These are phyloP conservation scores for Amorpha juglandis DNA, from an alignment of 2,888 invertebrate genomes.

Conservation along the genomic window DNA sequence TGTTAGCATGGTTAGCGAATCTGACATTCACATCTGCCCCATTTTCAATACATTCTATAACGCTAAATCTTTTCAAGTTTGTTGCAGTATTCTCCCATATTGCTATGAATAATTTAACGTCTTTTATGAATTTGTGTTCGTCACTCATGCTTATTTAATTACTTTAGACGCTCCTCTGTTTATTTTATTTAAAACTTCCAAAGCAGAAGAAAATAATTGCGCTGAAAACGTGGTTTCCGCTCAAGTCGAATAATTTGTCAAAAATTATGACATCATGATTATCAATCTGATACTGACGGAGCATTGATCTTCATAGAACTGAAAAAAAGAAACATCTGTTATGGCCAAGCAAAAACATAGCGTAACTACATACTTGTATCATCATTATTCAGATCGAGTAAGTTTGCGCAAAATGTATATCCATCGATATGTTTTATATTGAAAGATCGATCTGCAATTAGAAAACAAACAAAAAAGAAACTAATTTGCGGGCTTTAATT, in stretches of 20 bases:
- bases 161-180: background rate
- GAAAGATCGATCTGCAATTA: too few relatives aligned
- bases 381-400: too few relatives aligned
- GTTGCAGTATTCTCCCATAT: background rate
- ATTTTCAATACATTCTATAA: constrained; percentile 4
- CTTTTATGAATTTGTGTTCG: background rate
- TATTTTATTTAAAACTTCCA: too few relatives aligned
- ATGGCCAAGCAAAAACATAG: too few relatives aligned
- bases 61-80: background rate
- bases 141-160: background rate
- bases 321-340: background rate
- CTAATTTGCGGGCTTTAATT: too few relatives aligned
- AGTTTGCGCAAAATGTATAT: too few relatives aligned
- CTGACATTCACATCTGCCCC: constrained; percentile 19
- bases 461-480: too few relatives aligned
- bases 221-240: too few relatives aligned
- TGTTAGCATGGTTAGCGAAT: constrained; percentile 9
- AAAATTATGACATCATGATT: too few relatives aligned
- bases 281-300: background rate
- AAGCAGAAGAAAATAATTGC: background rate
- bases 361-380: too few relatives aligned
- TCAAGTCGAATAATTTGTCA: too few relatives aligned
- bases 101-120: constrained; percentile 17
- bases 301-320: background rate
- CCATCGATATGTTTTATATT: too few relatives aligned